Evolutionary conservation across 2,888 invertebrate genomes (phyloP).

Genomic region (Melanargia galathea): DNA sequence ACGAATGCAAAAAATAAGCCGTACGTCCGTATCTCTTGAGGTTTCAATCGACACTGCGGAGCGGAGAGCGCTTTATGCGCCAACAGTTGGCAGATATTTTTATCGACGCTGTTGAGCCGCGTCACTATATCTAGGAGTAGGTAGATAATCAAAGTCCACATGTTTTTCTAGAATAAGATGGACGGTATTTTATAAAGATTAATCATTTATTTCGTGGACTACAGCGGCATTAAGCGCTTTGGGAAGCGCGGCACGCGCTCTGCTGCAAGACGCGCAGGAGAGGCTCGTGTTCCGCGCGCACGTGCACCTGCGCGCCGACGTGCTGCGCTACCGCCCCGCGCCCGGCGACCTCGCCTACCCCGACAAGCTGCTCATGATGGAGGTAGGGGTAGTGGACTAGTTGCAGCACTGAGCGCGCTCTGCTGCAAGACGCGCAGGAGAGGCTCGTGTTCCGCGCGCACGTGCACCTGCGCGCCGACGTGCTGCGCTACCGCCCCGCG

Average conservation of each 20-base stretch:
- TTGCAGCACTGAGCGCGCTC: too few relatives aligned
- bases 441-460: conserved; percentile 97
- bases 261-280: conserved; percentile 87
- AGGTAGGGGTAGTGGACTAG: too few relatives aligned
- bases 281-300: conserved; percentile 97
- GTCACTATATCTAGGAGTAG: too few relatives aligned
- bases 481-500: conserved; percentile 93
- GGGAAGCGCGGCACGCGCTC: conserved; percentile 88
- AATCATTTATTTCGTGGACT: conserved; percentile 8
- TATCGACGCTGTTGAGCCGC: too few relatives aligned
- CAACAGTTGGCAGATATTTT: too few relatives aligned
- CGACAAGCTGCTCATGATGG: conserved; percentile 98
- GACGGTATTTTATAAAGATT: background rate
- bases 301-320: conserved; percentile 95
- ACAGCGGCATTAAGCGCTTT: conserved; percentile 88
- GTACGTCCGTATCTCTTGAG: too few relatives aligned
- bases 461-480: conserved; percentile 95
- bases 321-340: conserved; percentile 93
- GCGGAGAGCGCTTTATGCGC: too few relatives aligned
- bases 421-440: conserved; percentile 88
- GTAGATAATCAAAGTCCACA: too few relatives aligned
- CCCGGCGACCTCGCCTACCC: conserved; percentile 99
- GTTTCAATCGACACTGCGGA: too few relatives aligned
- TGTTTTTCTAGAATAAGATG: too few relatives aligned
- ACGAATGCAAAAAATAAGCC: too few relatives aligned